phyloP scores from a whole-genome alignment of 2,888 invertebrate genomes.

The Neuroscelio doddi region DNA sequence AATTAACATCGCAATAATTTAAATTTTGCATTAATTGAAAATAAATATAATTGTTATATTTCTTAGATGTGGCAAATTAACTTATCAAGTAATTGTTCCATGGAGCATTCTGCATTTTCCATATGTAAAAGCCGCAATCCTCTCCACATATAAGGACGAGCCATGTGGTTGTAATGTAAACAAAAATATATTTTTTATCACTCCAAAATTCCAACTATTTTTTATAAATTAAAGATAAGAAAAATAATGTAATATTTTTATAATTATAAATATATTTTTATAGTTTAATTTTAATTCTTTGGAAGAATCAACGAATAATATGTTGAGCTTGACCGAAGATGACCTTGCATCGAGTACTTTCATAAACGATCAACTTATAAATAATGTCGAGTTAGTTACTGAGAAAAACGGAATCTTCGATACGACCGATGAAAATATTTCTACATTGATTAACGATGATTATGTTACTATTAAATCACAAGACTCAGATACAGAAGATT shows the following conservation, averaged over 20 bases:
- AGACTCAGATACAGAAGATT: not conserved
- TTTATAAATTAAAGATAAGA: not conserved
- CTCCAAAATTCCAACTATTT: not conserved
- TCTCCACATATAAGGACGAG: conserved; percentile 67
- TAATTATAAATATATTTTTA: not conserved
- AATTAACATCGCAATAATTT: no score
- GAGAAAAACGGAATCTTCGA: not conserved
- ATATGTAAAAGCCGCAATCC: conserved; percentile 69
- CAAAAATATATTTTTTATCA: not conserved
- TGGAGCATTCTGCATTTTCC: conserved; percentile 69
- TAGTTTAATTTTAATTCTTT: not conserved
- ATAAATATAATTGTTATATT: no score
- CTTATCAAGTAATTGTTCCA: conserved; percentile 68
- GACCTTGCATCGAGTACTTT: no score
- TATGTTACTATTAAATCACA: not conserved
- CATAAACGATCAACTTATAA: no score
- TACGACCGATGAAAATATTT: not conserved
- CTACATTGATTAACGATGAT: not conserved
- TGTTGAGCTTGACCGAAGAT: not conserved
- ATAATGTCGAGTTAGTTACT: not conserved
- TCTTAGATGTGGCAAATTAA: conserved; percentile 65
- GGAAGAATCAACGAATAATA: not conserved
- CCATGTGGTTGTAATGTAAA: conserved; percentile 66
- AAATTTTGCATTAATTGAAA: no score
- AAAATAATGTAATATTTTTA: no score